Conservation (phyloP, 1,140 invertebrate genomes). For the Bicyclus anynana region DNA sequence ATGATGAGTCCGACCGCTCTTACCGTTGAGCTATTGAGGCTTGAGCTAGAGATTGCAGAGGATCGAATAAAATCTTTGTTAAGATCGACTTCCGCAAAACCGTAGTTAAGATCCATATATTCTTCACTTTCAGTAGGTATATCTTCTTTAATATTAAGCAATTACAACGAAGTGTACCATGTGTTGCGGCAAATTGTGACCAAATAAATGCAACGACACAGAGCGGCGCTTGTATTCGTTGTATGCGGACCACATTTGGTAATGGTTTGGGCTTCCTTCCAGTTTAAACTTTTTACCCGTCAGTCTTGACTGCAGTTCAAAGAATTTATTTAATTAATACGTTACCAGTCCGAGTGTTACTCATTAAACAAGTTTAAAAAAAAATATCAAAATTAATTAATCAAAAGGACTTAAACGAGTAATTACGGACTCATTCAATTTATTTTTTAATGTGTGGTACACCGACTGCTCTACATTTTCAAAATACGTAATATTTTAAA, state of each 20-base stretch:
- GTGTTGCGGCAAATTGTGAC: not conserved
- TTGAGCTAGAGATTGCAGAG: no score
- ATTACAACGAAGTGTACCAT: no score
- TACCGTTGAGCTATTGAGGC: no score
- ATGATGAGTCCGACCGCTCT: no score
- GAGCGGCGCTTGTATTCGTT: slow-evolving; percentile 30
- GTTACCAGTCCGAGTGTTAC: slow-evolving; percentile 24
- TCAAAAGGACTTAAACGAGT: slow-evolving; percentile 11
- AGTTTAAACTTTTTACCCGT: slow-evolving; percentile 41
- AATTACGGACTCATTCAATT: slow-evolving; percentile 10
- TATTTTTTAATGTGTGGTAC: slow-evolving; percentile 1
- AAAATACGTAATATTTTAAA: not conserved
- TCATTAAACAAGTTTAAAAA: slow-evolving; percentile 21
- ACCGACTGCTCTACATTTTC: not conserved
- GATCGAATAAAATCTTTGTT: no score
- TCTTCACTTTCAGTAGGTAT: no score
- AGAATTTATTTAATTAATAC: slow-evolving; percentile 59
- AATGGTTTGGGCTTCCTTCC: slow-evolving; percentile 61
- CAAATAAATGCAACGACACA: slow-evolving; percentile 8
- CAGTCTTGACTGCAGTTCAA: slow-evolving; percentile 39
- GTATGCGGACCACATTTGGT: slow-evolving; percentile 52
- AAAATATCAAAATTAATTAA: slow-evolving; percentile 15
- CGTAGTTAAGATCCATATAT: no score
- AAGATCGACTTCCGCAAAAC: no score
- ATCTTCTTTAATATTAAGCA: no score